phyloP scores from a whole-genome alignment of 2,888 invertebrate species.

The Harpalus rufipes region DNA sequence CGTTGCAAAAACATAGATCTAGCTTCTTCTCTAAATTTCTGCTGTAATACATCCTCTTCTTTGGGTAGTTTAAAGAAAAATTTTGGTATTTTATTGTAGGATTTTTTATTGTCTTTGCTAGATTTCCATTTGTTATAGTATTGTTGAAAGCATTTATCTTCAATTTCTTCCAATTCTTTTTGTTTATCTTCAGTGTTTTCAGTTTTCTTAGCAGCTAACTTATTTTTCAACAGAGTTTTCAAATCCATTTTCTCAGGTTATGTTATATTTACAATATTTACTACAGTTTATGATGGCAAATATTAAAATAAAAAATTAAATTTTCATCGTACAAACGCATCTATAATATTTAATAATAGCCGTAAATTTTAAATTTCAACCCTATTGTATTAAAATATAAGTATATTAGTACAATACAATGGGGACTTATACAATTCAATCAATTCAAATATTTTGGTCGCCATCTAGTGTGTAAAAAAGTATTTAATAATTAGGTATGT shows the following conservation, averaged over 20 bases:
- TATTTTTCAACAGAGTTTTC: slow-evolving; percentile 78
- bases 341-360: no score
- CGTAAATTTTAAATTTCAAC: no score
- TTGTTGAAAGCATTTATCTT: slow-evolving; percentile 80
- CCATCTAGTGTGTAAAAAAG: no score
- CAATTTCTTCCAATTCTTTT: slow-evolving; percentile 77
- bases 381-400: no score
- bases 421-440: no score
- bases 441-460: no score
- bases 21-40: slow-evolving; percentile 92
- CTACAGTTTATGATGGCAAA: no score
- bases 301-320: no score
- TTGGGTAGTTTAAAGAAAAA: slow-evolving; percentile 89
- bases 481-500: no score
- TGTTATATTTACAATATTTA: no score
- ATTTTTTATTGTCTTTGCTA: slow-evolving; percentile 75
- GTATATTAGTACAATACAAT: no score
- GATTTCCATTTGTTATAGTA: slow-evolving; percentile 79
- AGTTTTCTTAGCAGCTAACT: slow-evolving; percentile 80
- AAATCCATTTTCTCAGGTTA: slow-evolving; percentile 73
- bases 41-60: slow-evolving; percentile 86
- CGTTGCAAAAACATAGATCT: slow-evolving; percentile 92
- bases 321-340: no score
- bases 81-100: slow-evolving; percentile 84
- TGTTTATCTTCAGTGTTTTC: slow-evolving; percentile 78